Evolutionary conservation across 2,797 vertebrate genomes (phyloP), one percentile per base, ranked within the genome.

Genomic region (Ciconia nigra): DNA sequence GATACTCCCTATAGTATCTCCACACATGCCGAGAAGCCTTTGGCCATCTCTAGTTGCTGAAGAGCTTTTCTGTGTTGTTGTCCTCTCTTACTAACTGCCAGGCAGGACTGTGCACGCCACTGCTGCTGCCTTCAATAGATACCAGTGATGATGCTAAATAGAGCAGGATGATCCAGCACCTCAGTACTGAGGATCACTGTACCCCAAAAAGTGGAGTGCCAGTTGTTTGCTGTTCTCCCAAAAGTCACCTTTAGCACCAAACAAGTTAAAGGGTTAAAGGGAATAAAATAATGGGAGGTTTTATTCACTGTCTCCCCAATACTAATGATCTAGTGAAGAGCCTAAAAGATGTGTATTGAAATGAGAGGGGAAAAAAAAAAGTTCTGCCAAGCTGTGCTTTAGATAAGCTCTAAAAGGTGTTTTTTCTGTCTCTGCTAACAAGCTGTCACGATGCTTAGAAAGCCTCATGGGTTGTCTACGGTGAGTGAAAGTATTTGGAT

Each of bases 361-460:
- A 58, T 29, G 41, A 78, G 61, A 37, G 58, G 41, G 58, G 55
- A 11, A 5, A 4, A 3, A 3, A 21, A 28, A 10, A 19, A 22
- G 33, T 16, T 71, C 33, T 91, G 88, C 80, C 73, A 79, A 73
- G 73, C 55, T 95, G 83, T 95, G 93, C 90, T 92, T 84, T 37
- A 92, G 95, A 72, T 84, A 37, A 95, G 95, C 93, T 96, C 96
- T 96, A 96, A 97, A 96, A 96, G 86, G 89, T 97, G 67, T 96
- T 92, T 94, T 97, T 96, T 97, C 96, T 97, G 93, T 97, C 90
- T 89, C 96, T 96, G 95, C 96, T 96, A 96, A 70, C 96, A 96
- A 97, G 96, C 96, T 96, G 90, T 90, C 96, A 80, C 83, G 96
- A 15, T 89, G 96, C 90, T 96, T 97, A 95, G 74, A 96, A 94